Conservation (phyloP, 2,888 invertebrate species). For the Aleiodes testaceus region DNA sequence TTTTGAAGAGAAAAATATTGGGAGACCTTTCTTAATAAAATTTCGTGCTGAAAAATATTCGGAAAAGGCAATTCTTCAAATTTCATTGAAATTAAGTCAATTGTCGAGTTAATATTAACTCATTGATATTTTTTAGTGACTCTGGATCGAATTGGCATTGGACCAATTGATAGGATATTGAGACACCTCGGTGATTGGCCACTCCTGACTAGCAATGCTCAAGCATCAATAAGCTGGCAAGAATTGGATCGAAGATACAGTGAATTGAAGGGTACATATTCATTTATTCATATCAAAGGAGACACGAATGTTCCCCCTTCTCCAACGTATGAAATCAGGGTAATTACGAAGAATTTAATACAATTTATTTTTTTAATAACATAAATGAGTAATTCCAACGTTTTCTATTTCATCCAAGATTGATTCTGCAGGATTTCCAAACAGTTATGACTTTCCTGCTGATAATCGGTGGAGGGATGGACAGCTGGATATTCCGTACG, state of each 20-base stretch:
- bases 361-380: background rate
- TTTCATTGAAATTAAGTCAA: too few relatives aligned
- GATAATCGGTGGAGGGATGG: background rate
- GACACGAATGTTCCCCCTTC: background rate
- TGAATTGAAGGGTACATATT: slow-evolving; percentile 28
- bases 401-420: too few relatives aligned
- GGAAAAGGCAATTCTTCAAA: too few relatives aligned
- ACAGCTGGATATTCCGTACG: background rate
- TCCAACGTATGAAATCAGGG: slow-evolving; percentile 5
- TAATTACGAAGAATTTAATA: background rate
- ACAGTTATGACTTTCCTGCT: background rate
- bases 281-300: slow-evolving; percentile 15
- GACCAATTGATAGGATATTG: slow-evolving; percentile 47
- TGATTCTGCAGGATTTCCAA: too few relatives aligned
- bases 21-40: too few relatives aligned
- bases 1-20: too few relatives aligned
- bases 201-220: slow-evolving; percentile 50
- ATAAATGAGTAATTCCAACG: background rate
- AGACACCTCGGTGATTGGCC: slow-evolving; percentile 55
- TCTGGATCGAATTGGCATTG: slow-evolving; percentile 46
- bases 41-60: too few relatives aligned
- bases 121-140: slow-evolving; percentile 28
- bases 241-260: slow-evolving; percentile 53
- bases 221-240: slow-evolving; percentile 50
- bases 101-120: background rate